Conservation (phyloP, 2,888 invertebrate species). For the Onchidella celtica region DNA sequence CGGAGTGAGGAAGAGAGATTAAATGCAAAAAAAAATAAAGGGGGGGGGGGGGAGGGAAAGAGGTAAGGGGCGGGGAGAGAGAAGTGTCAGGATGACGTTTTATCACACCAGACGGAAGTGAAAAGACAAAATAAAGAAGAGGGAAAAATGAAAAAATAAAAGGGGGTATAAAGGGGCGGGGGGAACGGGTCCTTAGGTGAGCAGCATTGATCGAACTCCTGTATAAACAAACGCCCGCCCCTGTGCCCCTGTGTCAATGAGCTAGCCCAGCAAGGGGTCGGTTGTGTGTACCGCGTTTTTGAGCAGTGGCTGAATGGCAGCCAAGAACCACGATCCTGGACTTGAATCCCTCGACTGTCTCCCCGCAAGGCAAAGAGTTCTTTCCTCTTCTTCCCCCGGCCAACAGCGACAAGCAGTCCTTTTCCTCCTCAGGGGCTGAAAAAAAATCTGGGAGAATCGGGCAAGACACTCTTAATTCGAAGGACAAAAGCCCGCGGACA, state of each 20-base stretch:
- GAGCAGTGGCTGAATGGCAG: slow-evolving; percentile 2
- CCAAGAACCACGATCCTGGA: background rate
- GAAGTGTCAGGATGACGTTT: too few species aligned
- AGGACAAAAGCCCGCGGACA: slow-evolving; percentile 22
- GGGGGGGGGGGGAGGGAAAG: slow-evolving; percentile 4
- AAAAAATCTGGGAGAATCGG: background rate
- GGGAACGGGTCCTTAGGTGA: background rate
- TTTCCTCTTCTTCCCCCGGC: slow-evolving; percentile 20
- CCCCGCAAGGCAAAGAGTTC: slow-evolving; percentile 28
- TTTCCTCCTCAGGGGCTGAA: background rate
- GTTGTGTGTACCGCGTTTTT: background rate
- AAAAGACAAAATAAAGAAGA: background rate
- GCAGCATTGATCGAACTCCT: slow-evolving; percentile 10
- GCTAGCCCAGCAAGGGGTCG: slow-evolving; percentile 33
- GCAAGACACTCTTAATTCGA: slow-evolving; percentile 23
- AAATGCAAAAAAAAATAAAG: background rate
- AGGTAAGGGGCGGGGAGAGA: background rate
- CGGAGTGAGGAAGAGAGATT: background rate
- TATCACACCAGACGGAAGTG: too few species aligned
- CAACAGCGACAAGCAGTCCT: slow-evolving; percentile 15
- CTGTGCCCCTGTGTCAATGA: slow-evolving; percentile 8
- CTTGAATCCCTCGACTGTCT: background rate
- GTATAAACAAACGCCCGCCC: slow-evolving; percentile 36
- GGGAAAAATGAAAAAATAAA: background rate
- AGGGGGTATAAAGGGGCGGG: background rate